phyloP scores from a whole-genome alignment of 2,888 invertebrate genomes.

The Epistrophe eligans region DNA sequence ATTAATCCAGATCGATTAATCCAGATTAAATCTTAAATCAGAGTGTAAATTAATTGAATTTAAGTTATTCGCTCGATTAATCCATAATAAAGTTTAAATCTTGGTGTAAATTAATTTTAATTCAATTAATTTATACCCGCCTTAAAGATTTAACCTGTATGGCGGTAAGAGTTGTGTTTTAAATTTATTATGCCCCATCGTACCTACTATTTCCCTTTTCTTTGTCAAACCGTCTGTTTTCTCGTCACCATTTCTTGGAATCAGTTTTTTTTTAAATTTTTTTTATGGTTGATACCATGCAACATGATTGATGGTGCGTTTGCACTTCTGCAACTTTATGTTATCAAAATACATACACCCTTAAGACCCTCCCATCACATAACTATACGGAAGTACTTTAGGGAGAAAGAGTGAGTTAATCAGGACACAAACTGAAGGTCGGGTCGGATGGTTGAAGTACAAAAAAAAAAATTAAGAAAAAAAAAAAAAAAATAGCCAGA shows the following conservation, averaged over 20 bases:
- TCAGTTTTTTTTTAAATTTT: slow-evolving; percentile 11
- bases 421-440: slow-evolving; percentile 58
- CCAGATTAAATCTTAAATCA: too few species aligned
- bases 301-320: slow-evolving; percentile 73
- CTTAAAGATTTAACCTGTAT: too few species aligned
- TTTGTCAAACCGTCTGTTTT: background rate
- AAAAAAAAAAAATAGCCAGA: slow-evolving; percentile 10
- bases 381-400: slow-evolving; percentile 50
- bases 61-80: too few species aligned
- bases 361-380: background rate
- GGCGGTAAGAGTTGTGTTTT: too few species aligned
- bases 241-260: background rate
- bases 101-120: too few species aligned
- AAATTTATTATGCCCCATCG: background rate
- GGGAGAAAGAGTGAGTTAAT: slow-evolving; percentile 48
- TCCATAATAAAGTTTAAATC: too few species aligned
- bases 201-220: background rate
- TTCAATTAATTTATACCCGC: too few species aligned
- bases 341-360: slow-evolving; percentile 25
- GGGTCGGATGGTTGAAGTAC: slow-evolving; percentile 38
- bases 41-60: too few species aligned
- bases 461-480: background rate
- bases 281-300: slow-evolving; percentile 30
- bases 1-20: too few species aligned
- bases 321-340: slow-evolving; percentile 63